A percentile compares a stretch with the other conserved stretches of the same genome.
Conservation (phyloP, 2,113 vertebrate species). For the Eulemur macaco region DNA sequence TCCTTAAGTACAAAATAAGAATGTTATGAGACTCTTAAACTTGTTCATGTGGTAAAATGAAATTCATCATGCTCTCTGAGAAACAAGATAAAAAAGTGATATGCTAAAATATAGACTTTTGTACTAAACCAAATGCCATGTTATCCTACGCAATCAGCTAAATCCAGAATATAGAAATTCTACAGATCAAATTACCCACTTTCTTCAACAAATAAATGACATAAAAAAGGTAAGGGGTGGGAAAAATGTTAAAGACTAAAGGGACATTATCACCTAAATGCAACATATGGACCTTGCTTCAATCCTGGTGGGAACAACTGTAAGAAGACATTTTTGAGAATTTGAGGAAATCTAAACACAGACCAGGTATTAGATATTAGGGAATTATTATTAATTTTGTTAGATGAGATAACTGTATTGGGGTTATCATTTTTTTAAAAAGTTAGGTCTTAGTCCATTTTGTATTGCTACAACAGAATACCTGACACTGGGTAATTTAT, state of each 20-base stretch:
- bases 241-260: constrained; percentile 1
- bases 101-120: not conserved
- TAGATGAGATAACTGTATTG: not conserved
- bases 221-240: not conserved
- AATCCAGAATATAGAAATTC: not conserved
- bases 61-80: not conserved
- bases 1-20: constrained; percentile 5
- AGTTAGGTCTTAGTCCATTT: not conserved
- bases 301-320: not conserved
- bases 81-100: not conserved
- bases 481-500: not conserved
- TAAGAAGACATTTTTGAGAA: not conserved
- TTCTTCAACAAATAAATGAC: constrained; percentile 26
- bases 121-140: not conserved
- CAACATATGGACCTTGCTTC: not conserved
- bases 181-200: not conserved
- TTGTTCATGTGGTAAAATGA: constrained; percentile 12
- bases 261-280: not conserved
- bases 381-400: not conserved
- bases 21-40: not conserved
- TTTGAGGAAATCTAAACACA: not conserved
- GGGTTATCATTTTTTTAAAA: not conserved
- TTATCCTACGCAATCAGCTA: not conserved
- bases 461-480: not conserved
- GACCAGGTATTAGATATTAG: not conserved